Evolutionary conservation across 2,888 invertebrate species (phyloP), one percentile per base, ranked within the genome.

Genomic region (Beris morrisii): DNA sequence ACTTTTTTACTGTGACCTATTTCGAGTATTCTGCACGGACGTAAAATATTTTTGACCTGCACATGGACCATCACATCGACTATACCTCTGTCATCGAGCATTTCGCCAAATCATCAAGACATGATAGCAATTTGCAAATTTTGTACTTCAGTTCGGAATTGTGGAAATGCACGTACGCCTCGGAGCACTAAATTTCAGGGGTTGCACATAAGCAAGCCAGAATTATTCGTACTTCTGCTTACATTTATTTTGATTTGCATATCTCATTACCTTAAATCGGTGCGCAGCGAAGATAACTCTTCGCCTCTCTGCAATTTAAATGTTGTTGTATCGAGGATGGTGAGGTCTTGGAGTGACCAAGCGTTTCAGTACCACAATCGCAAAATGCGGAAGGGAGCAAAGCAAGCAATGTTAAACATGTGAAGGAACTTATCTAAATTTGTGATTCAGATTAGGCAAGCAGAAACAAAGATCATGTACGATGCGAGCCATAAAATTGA

Each of bases 171-270:
- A n/a, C 28, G 52, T 22, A 46, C 46, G 15, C n/a, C 46, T 55
- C 46, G 64, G 43, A 65, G 56, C 64, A 65, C 64, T 56, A 65
- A 65, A 65, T 65, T 65, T 65, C 64, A 65, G 56, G 55, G 54
- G 56, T 48, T 65, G 66, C 56, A 66, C 66, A 66, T 66, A 66
- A 68, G 66, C 69, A 66, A 69, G 69, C 44, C 59, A 61, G 66
- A 66, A 69, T 69, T 69, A 69, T 69, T 66, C 69, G 45, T 67
- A 67, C 69, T 69, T 67, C 69, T 69, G 69, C 66, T 66, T 69
- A 69, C 68, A 69, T 69, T 66, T 67, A 64, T 69, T 69, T 61
- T 59, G 69, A 69, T 69, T 69, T 69, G 66, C 69, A 69, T 69
- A 69, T 69, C 69, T 66, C 69, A 69, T 69, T 69, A 67, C 64